Conservation (phyloP, 2,113 vertebrate species). For the Struthidea cinerea region DNA sequence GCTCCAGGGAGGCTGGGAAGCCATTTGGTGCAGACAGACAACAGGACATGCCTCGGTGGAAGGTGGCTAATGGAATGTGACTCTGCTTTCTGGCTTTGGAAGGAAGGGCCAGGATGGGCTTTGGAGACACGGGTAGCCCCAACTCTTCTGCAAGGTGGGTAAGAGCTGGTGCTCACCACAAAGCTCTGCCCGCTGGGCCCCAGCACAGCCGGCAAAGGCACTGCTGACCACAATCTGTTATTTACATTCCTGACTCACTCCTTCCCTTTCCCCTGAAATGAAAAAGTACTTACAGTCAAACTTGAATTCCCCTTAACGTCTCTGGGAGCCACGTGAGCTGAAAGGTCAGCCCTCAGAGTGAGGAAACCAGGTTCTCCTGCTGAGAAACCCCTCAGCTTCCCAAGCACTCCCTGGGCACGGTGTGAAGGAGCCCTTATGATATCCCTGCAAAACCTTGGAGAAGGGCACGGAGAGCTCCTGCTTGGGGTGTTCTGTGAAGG, state of each 20-base stretch:
- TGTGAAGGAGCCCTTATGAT: accelerated
- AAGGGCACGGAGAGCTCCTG: neutral
- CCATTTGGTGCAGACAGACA: neutral
- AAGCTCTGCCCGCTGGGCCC: neutral
- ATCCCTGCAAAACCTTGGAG: neutral
- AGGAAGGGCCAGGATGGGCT: neutral
- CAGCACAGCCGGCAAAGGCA: neutral
- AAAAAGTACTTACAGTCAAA: neutral
- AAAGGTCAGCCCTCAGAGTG: neutral
- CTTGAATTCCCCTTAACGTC: neutral
- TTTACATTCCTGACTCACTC: slow-evolving; percentile 25
- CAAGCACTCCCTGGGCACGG: accelerated
- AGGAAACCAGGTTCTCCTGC: neutral
- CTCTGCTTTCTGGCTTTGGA: neutral
- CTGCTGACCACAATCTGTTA: neutral
- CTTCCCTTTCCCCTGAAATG: neutral
- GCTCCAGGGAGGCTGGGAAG: neutral
- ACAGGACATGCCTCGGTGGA: neutral
- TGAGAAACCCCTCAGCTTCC: neutral
- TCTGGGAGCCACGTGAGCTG: neutral
- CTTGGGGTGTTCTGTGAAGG: accelerated
- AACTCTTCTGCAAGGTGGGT: neutral
- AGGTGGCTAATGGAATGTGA: accelerated
- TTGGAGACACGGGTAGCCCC: neutral
- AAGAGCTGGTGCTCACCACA: neutral